These are phyloP conservation scores for Brachirus orientalis DNA, from an alignment of 2,113 vertebrate genomes.

Conservation along the genomic window DNA sequence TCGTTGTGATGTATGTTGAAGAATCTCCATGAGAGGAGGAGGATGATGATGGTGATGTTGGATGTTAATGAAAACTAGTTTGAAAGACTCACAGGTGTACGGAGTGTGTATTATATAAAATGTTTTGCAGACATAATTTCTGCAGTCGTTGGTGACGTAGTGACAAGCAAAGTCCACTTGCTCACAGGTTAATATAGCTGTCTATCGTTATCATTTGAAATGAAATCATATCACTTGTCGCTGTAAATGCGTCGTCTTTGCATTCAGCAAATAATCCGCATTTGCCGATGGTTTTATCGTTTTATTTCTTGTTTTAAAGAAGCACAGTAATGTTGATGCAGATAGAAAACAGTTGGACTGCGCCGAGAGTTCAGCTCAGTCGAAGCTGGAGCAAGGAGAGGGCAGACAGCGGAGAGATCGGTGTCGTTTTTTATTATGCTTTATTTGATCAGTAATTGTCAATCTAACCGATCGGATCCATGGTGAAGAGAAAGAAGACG, in stretches of 20 bases:
- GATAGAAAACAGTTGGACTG: conserved; percentile 78
- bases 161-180: conserved; percentile 58
- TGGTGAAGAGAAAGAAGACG: conserved; percentile 90
- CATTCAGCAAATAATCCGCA: not conserved
- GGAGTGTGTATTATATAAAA: conserved; percentile 18
- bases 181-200: conserved; percentile 57
- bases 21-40: not conserved
- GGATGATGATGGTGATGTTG: not conserved
- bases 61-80: not conserved
- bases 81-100: not conserved
- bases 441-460: conserved; percentile 70
- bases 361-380: conserved; percentile 86
- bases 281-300: not conserved
- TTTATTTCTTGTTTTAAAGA: conserved; percentile 37
- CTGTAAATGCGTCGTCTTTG: not conserved
- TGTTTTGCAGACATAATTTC: conserved; percentile 43
- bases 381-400: conserved; percentile 73
- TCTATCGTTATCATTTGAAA: conserved; percentile 27
- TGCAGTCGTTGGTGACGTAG: conserved; percentile 66
- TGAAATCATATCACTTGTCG: not conserved
- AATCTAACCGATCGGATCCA: conserved; percentile 81
- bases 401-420: conserved; percentile 74
- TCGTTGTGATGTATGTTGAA: not conserved
- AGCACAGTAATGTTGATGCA: conserved; percentile 76
- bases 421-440: conserved; percentile 84